Percentiles rank a stretch among this genome's conserved stretches.
These are phyloP conservation scores for Cnemophilus loriae DNA, from an alignment of 2,113 vertebrate genomes.

Conservation along the genomic window DNA sequence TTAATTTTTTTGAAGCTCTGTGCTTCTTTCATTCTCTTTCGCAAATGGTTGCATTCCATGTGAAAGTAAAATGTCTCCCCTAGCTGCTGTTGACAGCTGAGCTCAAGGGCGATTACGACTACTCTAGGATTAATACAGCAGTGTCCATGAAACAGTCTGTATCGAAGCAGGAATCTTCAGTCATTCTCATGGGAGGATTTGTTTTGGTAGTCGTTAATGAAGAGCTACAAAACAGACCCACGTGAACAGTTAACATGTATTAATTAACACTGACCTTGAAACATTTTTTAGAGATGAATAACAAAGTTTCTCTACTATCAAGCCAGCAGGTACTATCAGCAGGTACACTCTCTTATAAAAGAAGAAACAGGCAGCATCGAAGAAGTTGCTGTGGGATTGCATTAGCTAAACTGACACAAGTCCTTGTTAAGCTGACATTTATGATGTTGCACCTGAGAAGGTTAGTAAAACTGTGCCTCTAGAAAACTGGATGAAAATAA, in stretches of 20 bases:
- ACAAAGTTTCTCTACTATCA: neutral
- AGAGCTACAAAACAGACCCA: neutral
- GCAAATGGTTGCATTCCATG: neutral
- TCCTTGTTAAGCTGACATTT: neutral
- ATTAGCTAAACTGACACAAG: neutral
- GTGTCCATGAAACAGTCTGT: neutral
- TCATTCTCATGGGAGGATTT: neutral
- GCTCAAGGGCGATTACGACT: neutral
- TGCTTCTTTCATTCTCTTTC: neutral
- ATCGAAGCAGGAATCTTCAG: neutral
- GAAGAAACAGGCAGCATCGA: neutral
- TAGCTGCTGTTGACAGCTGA: neutral
- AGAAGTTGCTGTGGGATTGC: neutral
- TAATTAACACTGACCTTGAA: neutral
- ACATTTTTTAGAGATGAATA: neutral
- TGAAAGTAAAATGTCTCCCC: neutral
- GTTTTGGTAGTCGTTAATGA: neutral
- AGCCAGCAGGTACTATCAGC: no score
- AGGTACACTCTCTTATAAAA: neutral
- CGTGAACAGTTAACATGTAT: rapidly evolving
- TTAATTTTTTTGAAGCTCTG: neutral
- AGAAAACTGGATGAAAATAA: neutral
- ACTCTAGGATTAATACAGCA: neutral
- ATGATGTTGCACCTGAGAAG: neutral
- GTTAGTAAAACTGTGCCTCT: neutral